Evolutionary conservation across 2,113 vertebrate genomes (phyloP), one percentile per base, ranked within the genome.

Genomic region (Calyptomena viridis): DNA sequence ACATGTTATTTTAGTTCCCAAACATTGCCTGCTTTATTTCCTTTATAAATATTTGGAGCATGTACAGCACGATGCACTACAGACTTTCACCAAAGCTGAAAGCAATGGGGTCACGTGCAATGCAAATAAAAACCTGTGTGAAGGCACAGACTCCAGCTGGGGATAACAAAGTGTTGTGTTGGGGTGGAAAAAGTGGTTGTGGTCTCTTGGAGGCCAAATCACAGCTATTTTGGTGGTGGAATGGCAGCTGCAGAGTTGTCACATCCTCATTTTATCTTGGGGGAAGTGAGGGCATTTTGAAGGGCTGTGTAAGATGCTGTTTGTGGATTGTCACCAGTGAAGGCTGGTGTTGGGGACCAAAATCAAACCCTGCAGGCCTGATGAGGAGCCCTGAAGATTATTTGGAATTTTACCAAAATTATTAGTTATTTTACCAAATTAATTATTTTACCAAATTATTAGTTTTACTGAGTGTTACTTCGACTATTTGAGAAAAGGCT

Each of bases 1-100:
- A 33, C 2, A 11, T 2, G 2, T 44, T 76, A 46, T 46, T 86
- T 78, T 56, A 55, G 9, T 21, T 84, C 49, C 67, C 40, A 89
- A 68, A 55, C 18, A 23, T 60, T 30, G 1, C 4, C 46, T 52
- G 4, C 25, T 83, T 77, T 53, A 53, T 49, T 82, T 37, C 37
- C 20, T 44, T 53, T n/a, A 25, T 35, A 44, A n/a, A 53, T 37
- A 17, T 69, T 69, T 66, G 33, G 46, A 60, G 15, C 31, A 66
- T 6, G 30, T 28, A 31, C 17, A 60, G 17, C 40, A 47, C 40
- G 59, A 52, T 0, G 1, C 28, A 4, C 59, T n/a, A 1, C 6
- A 20, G 50, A 17, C 15, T 27, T 52, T 14, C 73, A 44, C 47
- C 40, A 18, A 42, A 72, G 22, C 63, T 84, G 82, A 42, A 39